These are phyloP conservation scores for Bemisia tabaci DNA, from an alignment of 1,140 invertebrate species.

Conservation along the genomic window DNA sequence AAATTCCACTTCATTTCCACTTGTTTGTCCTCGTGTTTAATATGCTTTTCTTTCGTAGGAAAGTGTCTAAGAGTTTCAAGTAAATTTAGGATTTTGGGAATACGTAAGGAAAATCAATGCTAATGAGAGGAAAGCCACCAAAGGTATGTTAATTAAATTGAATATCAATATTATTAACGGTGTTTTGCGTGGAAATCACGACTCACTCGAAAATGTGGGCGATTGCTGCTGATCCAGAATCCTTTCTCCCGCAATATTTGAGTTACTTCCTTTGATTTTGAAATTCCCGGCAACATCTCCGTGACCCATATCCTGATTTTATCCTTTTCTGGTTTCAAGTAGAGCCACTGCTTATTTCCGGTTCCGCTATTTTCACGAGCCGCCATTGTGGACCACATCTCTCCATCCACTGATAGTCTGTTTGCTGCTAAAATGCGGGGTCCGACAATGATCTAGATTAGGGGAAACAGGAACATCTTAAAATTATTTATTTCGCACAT, in stretches of 20 bases:
- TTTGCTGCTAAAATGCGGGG: slow-evolving; percentile 76
- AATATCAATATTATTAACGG: too few species aligned
- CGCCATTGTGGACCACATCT: slow-evolving; percentile 51
- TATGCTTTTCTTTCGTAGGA: too few species aligned
- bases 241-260: slow-evolving; percentile 44
- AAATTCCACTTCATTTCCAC: too few species aligned
- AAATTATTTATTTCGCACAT: too few species aligned
- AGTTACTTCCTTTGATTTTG: slow-evolving; percentile 51
- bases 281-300: slow-evolving; percentile 66
- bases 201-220: slow-evolving; percentile 53
- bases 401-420: slow-evolving; percentile 53
- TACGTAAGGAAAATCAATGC: too few species aligned
- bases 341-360: slow-evolving; percentile 80
- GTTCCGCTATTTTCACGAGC: slow-evolving; percentile 61
- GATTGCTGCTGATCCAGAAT: slow-evolving; percentile 68
- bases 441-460: slow-evolving; percentile 62
- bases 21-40: too few species aligned
- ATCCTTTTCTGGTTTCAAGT: slow-evolving; percentile 46
- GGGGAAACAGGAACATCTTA: too few species aligned
- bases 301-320: slow-evolving; percentile 46
- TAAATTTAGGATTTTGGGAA: too few species aligned
- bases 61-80: too few species aligned
- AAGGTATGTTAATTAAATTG: too few species aligned
- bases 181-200: too few species aligned
- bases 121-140: too few species aligned